A percentile compares a stretch with the other conserved stretches of the same genome.
phyloP scores from a whole-genome alignment of 2,888 invertebrate species.

The Amblyjoppa proteus region DNA sequence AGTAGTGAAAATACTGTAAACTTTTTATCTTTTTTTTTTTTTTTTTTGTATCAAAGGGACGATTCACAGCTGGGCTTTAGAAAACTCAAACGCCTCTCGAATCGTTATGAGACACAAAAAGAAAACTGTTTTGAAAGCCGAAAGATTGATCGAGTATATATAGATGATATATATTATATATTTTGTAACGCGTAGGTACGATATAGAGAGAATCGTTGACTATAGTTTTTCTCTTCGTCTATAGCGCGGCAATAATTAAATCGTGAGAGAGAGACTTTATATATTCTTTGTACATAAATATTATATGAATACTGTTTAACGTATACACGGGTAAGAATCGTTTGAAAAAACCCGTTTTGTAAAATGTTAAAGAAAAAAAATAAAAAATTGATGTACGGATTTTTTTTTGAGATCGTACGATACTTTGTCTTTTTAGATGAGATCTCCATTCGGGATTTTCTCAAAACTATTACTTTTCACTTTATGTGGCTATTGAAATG shows the following conservation, averaged over 20 bases:
- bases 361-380: constrained; percentile 26
- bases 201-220: constrained; percentile 37
- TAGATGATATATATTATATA: constrained; percentile 34
- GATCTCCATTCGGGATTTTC: not conserved
- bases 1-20: constrained; percentile 1
- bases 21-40: not conserved
- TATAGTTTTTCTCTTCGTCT: constrained; percentile 16
- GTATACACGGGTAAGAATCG: constrained; percentile 22
- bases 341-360: constrained; percentile 21
- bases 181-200: constrained; percentile 37
- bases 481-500: not conserved
- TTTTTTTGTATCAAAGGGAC: not conserved
- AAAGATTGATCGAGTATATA: constrained; percentile 36
- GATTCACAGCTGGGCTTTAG: not conserved
- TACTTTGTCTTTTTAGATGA: not conserved
- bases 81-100: constrained; percentile 18
- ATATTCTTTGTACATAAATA: constrained; percentile 63
- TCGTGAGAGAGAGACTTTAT: constrained; percentile 60
- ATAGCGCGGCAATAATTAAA: constrained; percentile 52
- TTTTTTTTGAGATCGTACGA: not conserved
- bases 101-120: constrained; percentile 3
- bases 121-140: not conserved
- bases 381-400: not conserved
- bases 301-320: constrained; percentile 51
- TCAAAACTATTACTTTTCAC: not conserved